phyloP scores from a whole-genome alignment of 2,888 invertebrate genomes.

The Polydrusus tereticollis region DNA sequence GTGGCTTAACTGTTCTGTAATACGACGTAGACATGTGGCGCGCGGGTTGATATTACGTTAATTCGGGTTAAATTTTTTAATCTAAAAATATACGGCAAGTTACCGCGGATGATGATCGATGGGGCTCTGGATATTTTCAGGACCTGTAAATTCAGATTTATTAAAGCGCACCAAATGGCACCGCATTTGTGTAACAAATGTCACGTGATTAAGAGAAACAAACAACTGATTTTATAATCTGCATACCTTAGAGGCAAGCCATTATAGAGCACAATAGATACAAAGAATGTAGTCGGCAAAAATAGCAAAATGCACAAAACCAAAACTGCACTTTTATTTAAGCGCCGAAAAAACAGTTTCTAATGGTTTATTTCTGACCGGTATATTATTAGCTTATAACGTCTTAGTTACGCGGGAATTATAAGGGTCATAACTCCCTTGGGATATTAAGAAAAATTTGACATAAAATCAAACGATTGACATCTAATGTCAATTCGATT shows the following conservation, averaged over 20 bases:
- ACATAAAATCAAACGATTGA: no score
- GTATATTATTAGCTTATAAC: no score
- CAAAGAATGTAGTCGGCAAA: no score
- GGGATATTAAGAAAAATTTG: no score
- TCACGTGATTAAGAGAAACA: slow-evolving; percentile 17
- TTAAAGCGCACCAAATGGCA: slow-evolving; percentile 36
- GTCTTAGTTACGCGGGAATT: no score
- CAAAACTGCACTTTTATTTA: no score
- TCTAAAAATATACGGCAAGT: slow-evolving; percentile 40
- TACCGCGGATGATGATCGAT: slow-evolving; percentile 46
- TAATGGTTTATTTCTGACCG: no score
- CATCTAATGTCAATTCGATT: no score
- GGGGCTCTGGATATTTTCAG: slow-evolving; percentile 34
- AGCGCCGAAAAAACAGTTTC: no score
- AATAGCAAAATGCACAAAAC: no score
- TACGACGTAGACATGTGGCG: slow-evolving; percentile 45
- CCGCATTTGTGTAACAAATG: slow-evolving; percentile 18
- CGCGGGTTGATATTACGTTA: slow-evolving; percentile 45
- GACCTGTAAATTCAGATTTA: slow-evolving; percentile 37
- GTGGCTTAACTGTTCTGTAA: slow-evolving; percentile 44
- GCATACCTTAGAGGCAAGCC: background rate
- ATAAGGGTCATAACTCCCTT: no score
- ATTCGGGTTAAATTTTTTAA: slow-evolving; percentile 50
- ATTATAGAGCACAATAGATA: no score
- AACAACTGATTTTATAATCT: background rate